Conservation (phyloP, 2,888 invertebrate genomes). For the Agriopis aurantiaria region DNA sequence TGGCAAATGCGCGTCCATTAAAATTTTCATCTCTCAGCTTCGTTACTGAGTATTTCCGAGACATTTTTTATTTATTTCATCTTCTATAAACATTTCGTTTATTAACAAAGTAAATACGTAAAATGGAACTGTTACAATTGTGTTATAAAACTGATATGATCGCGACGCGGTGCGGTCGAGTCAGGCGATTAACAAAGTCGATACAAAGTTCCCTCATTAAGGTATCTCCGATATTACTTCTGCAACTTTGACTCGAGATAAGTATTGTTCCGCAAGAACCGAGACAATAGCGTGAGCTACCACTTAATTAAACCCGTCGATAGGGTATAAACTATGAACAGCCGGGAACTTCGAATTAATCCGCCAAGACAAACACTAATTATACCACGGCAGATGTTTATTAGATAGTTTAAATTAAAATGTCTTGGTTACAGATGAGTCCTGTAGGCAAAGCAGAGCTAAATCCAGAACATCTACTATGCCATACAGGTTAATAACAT, state of each 20-base stretch:
- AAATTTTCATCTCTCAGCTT: constrained; percentile 56
- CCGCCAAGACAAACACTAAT: constrained; percentile 64
- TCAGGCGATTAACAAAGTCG: constrained; percentile 82
- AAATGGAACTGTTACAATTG: constrained; percentile 35
- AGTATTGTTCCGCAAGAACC: constrained; percentile 82
- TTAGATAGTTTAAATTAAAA: constrained; percentile 44
- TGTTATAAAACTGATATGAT: constrained; percentile 45
- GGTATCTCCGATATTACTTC: constrained; percentile 84
- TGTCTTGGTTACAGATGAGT: constrained; percentile 83
- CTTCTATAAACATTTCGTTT: constrained; percentile 39
- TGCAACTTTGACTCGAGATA: constrained; percentile 80
- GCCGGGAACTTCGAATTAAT: constrained; percentile 70
- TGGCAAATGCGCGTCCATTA: constrained; percentile 77
- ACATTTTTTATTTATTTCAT: constrained; percentile 52
- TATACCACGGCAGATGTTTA: constrained; percentile 36
- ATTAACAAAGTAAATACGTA: constrained; percentile 49
- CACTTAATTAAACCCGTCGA: constrained; percentile 81
- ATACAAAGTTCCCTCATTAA: constrained; percentile 85
- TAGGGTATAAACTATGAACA: constrained; percentile 67
- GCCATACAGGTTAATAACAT: constrained; percentile 83
- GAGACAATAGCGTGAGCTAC: constrained; percentile 82
- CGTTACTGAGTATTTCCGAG: constrained; percentile 53
- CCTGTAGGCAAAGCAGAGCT: constrained; percentile 86
- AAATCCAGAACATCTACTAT: constrained; percentile 85
- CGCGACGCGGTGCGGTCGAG: constrained; percentile 62